Evolutionary conservation across 1,140 invertebrate genomes (phyloP).

Genomic region (Liolophura sinensis): DNA sequence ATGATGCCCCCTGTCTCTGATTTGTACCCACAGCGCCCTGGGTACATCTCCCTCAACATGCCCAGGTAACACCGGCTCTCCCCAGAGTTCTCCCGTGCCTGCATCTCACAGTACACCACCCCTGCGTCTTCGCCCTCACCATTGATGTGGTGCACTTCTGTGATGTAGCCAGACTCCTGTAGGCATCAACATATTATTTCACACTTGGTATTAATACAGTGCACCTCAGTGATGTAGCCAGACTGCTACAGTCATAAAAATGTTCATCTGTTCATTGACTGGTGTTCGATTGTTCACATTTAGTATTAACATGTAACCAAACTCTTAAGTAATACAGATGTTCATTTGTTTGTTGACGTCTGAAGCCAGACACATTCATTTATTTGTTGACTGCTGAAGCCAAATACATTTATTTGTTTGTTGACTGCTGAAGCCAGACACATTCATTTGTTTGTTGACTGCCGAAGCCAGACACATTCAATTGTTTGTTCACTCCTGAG

Average conservation of each 20-base stretch:
- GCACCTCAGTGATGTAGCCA: background rate
- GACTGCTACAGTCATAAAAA: no score
- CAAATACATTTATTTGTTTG: no score
- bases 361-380: no score
- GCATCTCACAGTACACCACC: conserved; percentile 94
- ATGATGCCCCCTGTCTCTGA: conserved; percentile 83
- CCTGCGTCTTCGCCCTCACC: conserved; percentile 86
- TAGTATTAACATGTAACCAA: no score
- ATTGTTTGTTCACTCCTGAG: no score
- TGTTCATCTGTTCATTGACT: background rate
- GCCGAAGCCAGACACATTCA: no score
- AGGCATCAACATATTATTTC: no score
- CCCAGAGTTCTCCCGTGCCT: conserved; percentile 80
- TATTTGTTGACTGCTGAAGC: no score
- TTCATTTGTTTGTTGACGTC: no score
- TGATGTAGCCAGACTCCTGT: conserved; percentile 78
- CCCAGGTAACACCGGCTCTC: conserved; percentile 67
- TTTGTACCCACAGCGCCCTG: conserved; percentile 79
- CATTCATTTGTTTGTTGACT: no score
- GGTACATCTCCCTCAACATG: conserved; percentile 73
- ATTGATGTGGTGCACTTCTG: conserved; percentile 91
- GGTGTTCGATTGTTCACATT: conserved; percentile 1
- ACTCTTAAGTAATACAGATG: no score
- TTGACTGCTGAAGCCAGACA: no score
- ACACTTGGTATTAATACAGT: conserved; percentile 1